phyloP scores from a whole-genome alignment of 2,113 vertebrate species.

The Pedetes capensis region DNA sequence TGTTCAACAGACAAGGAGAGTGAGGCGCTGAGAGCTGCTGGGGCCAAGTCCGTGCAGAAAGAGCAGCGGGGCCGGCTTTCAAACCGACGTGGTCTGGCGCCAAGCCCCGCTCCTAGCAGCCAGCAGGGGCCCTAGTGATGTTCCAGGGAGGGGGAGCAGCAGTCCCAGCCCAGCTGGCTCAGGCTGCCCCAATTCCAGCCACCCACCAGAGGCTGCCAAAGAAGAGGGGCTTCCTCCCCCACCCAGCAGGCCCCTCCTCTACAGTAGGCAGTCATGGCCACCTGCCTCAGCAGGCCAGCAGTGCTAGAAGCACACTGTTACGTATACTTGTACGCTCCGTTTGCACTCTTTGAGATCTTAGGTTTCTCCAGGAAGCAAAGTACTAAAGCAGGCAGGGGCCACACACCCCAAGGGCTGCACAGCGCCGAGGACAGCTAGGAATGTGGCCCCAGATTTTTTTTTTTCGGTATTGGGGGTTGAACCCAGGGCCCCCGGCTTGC shows the following conservation, averaged over 20 bases:
- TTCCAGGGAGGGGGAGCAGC: background rate
- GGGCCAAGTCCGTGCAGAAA: background rate
- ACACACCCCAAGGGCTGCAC: no score
- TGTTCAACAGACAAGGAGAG: background rate
- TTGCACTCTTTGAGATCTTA: background rate
- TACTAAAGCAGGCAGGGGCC: no score
- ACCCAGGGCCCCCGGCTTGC: no score
- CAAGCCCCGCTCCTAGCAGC: fast-evolving
- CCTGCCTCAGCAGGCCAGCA: background rate
- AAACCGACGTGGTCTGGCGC: no score
- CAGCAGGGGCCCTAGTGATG: background rate
- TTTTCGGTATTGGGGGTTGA: no score
- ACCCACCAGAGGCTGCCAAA: background rate
- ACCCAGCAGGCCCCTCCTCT: background rate
- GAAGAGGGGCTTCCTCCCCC: background rate
- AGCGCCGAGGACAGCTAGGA: no score
- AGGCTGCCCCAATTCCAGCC: background rate
- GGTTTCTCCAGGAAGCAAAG: background rate
- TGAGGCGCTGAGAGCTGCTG: background rate
- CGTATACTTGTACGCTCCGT: background rate
- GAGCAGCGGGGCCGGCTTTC: background rate
- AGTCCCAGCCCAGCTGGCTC: background rate
- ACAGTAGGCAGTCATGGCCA: no score
- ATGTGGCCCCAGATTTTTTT: no score
- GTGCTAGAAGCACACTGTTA: fast-evolving